phyloP scores from a whole-genome alignment of 2,888 invertebrate genomes.

The Parnassius orleans region DNA sequence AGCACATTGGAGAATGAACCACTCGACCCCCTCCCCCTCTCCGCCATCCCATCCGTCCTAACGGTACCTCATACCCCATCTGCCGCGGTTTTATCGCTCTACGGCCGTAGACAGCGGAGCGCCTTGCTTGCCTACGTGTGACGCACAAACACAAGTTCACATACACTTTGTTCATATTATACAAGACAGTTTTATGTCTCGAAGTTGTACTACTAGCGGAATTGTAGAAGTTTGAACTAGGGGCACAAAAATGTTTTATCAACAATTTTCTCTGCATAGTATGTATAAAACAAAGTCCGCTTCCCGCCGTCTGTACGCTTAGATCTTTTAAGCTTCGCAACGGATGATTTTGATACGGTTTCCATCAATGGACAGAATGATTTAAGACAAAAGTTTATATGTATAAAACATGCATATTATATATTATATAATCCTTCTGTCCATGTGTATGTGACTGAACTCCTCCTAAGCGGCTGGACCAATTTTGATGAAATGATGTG shows the following conservation, averaged over 20 bases:
- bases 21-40: background rate
- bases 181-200: constrained; percentile 12
- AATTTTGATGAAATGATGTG: too few relatives aligned
- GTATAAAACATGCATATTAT: too few relatives aligned
- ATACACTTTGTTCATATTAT: constrained; percentile 4
- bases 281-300: too few relatives aligned
- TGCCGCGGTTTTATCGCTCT: constrained; percentile 14
- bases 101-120: constrained; percentile 17
- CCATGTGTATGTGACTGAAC: too few relatives aligned
- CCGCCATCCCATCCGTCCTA: constrained; percentile 1
- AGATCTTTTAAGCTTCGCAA: too few relatives aligned
- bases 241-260: background rate
- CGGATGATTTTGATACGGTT: too few relatives aligned
- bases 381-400: too few relatives aligned
- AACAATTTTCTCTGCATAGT: too few relatives aligned
- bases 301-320: too few relatives aligned
- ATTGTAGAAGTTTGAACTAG: background rate
- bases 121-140: constrained; percentile 11
- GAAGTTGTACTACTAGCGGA: constrained; percentile 1
- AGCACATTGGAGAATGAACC: constrained; percentile 12
- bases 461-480: too few relatives aligned
- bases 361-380: too few relatives aligned
- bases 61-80: constrained; percentile 8
- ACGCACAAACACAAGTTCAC: constrained; percentile 11
- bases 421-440: too few relatives aligned